These are phyloP conservation scores for Phylloscopus collybita DNA, from an alignment of 2,797 vertebrate species.

Conservation along the genomic window DNA sequence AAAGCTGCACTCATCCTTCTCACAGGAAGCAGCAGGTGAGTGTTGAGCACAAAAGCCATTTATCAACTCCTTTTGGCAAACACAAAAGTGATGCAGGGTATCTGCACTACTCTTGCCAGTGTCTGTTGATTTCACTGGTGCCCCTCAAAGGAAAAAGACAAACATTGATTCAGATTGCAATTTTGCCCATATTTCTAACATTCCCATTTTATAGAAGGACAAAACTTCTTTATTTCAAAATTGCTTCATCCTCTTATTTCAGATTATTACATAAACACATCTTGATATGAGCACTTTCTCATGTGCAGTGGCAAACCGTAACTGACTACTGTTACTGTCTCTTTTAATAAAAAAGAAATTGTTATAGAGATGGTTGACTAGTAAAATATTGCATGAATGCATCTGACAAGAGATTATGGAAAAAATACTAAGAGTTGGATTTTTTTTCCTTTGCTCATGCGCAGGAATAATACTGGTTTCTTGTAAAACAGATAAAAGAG, in stretches of 20 bases:
- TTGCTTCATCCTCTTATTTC: neutral
- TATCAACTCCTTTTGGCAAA: neutral
- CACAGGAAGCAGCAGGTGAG: neutral
- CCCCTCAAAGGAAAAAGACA: neutral
- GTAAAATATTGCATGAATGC: neutral
- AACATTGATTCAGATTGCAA: neutral
- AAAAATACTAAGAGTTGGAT: neutral
- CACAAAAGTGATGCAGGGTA: accelerated
- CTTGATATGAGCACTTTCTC: neutral
- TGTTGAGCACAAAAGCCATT: neutral
- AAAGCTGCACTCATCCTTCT: neutral
- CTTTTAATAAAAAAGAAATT: neutral
- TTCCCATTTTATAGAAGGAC: neutral
- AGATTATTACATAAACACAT: neutral
- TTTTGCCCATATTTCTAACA: neutral
- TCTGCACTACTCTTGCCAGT: accelerated
- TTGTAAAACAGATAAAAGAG: neutral
- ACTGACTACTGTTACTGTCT: neutral
- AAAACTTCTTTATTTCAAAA: neutral
- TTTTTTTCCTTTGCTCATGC: neutral
- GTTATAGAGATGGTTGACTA: neutral
- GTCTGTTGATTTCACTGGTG: neutral
- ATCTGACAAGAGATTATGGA: neutral
- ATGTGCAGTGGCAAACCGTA: neutral
- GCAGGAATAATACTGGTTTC: neutral